These are phyloP conservation scores for Rhopilema esculentum DNA, from an alignment of 30 jellyfish, hydroid and myxozoan genomes.

Conservation along the genomic window DNA sequence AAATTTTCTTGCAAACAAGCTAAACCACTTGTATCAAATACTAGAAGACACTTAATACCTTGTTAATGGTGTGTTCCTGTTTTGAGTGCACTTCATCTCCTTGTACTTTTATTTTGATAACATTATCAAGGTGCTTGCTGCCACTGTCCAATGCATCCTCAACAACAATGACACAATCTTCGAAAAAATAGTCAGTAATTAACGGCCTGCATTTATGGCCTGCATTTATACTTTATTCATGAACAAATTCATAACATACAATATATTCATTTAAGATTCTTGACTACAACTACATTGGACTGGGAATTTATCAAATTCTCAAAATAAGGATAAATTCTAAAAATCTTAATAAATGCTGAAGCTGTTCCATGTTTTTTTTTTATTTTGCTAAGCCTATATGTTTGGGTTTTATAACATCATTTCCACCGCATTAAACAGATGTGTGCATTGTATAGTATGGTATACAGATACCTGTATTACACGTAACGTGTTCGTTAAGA, in stretches of 20 bases:
- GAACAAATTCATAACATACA: not conserved
- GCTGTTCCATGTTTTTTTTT: too few relatives aligned
- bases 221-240: not conserved
- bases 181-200: not conserved
- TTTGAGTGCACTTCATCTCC: constrained; percentile 56
- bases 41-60: constrained; percentile 23
- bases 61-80: constrained; percentile 36
- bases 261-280: too few relatives aligned
- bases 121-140: constrained; percentile 3
- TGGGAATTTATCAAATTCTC: too few relatives aligned
- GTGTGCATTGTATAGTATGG: too few relatives aligned
- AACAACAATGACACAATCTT: constrained; percentile 61
- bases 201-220: constrained; percentile 3
- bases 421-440: too few relatives aligned
- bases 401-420: too few relatives aligned
- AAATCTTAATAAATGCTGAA: too few relatives aligned
- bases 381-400: too few relatives aligned
- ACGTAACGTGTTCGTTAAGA: too few relatives aligned
- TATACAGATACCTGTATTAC: too few relatives aligned
- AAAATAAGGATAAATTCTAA: too few relatives aligned
- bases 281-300: too few relatives aligned
- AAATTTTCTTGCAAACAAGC: not conserved
- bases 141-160: constrained; percentile 11
- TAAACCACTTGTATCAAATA: not conserved
- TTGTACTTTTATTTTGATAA: constrained; percentile 42